phyloP scores from a whole-genome alignment of 35 echinoderm and acorn worm species.

The Holothuria glaberrima region DNA sequence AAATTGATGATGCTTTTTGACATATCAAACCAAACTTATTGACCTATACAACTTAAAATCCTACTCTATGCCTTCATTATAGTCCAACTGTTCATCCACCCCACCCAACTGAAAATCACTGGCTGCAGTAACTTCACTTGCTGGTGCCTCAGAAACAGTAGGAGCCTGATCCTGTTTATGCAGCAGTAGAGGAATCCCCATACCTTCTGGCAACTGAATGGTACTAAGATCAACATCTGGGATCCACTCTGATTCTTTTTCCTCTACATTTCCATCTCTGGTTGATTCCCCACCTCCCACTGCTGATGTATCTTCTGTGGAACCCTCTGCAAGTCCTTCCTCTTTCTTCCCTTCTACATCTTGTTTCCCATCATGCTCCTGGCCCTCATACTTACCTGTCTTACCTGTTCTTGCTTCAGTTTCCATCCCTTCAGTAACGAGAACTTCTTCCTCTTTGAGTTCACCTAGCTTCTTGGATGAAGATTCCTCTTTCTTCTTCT shows the following conservation, averaged over 20 bases:
- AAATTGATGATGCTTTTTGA: too few species aligned
- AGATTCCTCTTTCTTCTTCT: slow-evolving; percentile 42
- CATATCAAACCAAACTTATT: too few species aligned
- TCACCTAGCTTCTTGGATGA: slow-evolving; percentile 23
- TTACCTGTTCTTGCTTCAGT: slow-evolving; percentile 15
- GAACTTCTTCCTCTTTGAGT: slow-evolving; percentile 42
- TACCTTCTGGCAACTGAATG: slow-evolving; percentile 35
- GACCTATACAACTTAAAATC: not conserved
- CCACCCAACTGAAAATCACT: slow-evolving; percentile 1
- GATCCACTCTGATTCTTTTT: not conserved
- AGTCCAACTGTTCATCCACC: slow-evolving; percentile 34
- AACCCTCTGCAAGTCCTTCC: not conserved
- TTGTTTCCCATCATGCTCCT: slow-evolving; percentile 22
- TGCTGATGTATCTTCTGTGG: not conserved
- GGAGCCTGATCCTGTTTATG: not conserved
- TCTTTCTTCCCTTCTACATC: not conserved
- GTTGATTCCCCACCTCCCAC: not conserved
- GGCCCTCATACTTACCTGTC: slow-evolving; percentile 43
- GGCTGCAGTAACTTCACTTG: not conserved
- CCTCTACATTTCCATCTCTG: not conserved
- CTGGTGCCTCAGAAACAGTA: not conserved
- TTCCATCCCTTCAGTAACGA: slow-evolving; percentile 20
- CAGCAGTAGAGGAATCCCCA: not conserved
- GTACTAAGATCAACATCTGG: slow-evolving; percentile 32
- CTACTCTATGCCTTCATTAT: slow-evolving; percentile 47